Percentiles rank a stretch among this genome's conserved stretches.
Evolutionary conservation across 2,113 vertebrate genomes (phyloP).

Genomic region (Corythaixoides concolor): DNA sequence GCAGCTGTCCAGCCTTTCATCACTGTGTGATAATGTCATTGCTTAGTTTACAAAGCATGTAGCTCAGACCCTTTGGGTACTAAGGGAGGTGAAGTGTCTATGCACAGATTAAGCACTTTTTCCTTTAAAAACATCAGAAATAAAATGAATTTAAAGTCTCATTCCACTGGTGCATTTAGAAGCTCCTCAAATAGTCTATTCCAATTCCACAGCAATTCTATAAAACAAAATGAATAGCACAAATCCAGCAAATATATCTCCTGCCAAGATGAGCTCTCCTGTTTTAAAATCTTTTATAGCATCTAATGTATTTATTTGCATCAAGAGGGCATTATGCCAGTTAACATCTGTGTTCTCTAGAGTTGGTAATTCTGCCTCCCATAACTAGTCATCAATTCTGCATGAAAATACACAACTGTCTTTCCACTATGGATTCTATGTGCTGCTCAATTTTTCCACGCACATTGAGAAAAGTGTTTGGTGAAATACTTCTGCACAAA

Average conservation of each 20-base stretch:
- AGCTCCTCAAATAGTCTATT: slow-evolving; percentile 53
- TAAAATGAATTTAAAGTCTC: slow-evolving; percentile 25
- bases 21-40: neutral
- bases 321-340: slow-evolving; percentile 64
- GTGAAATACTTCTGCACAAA: slow-evolving; percentile 8
- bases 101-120: neutral
- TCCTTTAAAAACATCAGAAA: slow-evolving; percentile 30
- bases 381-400: slow-evolving; percentile 64
- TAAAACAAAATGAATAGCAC: slow-evolving; percentile 64
- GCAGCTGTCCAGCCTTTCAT: neutral
- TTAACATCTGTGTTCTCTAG: slow-evolving; percentile 69
- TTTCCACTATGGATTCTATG: slow-evolving; percentile 23
- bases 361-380: slow-evolving; percentile 66
- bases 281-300: slow-evolving; percentile 66
- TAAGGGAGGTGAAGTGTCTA: neutral
- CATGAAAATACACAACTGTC: slow-evolving; percentile 60
- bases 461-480: neutral
- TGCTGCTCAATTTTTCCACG: slow-evolving; percentile 4
- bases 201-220: slow-evolving; percentile 51
- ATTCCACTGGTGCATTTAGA: slow-evolving; percentile 45
- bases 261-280: slow-evolving; percentile 58
- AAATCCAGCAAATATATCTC: slow-evolving; percentile 54
- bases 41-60: neutral
- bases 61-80: neutral
- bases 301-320: slow-evolving; percentile 69